A percentile compares a stretch with the other conserved stretches of the same genome.
Evolutionary conservation across 2,888 invertebrate species (phyloP).

Genomic region (Temnothorax ravouxi): DNA sequence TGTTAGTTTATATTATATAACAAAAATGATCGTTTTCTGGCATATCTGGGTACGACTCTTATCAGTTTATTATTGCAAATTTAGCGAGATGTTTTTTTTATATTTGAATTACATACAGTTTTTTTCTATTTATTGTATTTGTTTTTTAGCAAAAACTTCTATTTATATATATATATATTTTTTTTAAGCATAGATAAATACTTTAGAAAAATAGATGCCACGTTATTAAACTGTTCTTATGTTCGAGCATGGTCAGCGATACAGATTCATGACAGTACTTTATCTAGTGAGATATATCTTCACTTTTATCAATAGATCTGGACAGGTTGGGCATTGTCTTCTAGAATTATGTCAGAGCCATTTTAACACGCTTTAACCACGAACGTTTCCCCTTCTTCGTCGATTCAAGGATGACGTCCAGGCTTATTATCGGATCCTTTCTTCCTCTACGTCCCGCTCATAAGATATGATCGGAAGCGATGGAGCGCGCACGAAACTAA

Average conservation of each 20-base stretch:
- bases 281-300: slow-evolving; percentile 29
- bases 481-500: slow-evolving; percentile 84
- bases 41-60: background rate
- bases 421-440: slow-evolving; percentile 79
- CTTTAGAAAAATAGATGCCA: background rate
- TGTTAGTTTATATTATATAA: background rate
- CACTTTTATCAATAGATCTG: slow-evolving; percentile 23
- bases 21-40: background rate
- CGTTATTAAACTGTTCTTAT: background rate
- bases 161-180: background rate
- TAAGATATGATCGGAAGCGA: slow-evolving; percentile 80
- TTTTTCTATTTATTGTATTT: background rate
- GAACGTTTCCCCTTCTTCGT: slow-evolving; percentile 48
- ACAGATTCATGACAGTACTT: background rate
- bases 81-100: background rate
- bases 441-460: slow-evolving; percentile 68
- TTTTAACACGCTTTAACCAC: slow-evolving; percentile 64
- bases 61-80: background rate
- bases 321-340: slow-evolving; percentile 32
- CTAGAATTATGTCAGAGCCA: slow-evolving; percentile 56
- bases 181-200: background rate
- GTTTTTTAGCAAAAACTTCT: background rate
- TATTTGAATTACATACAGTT: background rate
- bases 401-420: slow-evolving; percentile 69
- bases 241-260: background rate